phyloP scores from a whole-genome alignment of 2,888 invertebrate genomes.

The Phorcus lineatus region DNA sequence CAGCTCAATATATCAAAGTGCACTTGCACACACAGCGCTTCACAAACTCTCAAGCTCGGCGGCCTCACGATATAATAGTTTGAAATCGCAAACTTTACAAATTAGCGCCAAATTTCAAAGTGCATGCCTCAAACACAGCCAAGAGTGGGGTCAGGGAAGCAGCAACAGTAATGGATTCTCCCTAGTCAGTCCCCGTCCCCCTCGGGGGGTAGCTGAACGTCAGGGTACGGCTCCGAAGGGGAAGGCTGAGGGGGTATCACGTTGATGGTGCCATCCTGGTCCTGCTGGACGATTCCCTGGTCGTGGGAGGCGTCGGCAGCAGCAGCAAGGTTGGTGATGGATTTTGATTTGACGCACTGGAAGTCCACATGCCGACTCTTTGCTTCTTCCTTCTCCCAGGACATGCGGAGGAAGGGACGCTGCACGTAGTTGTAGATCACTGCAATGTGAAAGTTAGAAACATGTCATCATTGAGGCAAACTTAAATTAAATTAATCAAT shows the following conservation, averaged over 20 bases:
- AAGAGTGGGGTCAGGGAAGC: background rate
- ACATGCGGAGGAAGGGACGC: conserved; percentile 98
- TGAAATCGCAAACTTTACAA: too few species aligned
- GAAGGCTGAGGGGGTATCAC: conserved; percentile 76
- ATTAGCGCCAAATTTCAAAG: too few species aligned
- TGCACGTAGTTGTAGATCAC: conserved; percentile 99
- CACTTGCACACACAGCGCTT: too few species aligned
- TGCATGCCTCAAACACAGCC: too few species aligned
- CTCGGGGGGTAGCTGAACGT: conserved; percentile 66
- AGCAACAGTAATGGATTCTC: background rate
- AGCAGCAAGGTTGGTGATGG: conserved; percentile 96
- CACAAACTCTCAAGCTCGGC: too few species aligned
- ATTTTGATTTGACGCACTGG: conserved; percentile 98
- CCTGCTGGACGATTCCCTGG: conserved; percentile 54
- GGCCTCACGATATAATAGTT: too few species aligned
- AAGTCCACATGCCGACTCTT: conserved; percentile 99
- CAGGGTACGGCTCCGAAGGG: conserved; percentile 71
- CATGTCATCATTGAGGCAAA: too few species aligned
- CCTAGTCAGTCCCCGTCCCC: conserved; percentile 53
- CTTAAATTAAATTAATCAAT: too few species aligned
- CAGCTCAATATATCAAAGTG: too few species aligned
- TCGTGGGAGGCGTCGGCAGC: conserved; percentile 89
- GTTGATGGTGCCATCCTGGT: conserved; percentile 73
- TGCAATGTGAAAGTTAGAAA: conserved; percentile 43
- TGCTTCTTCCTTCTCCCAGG: conserved; percentile 99